Conservation (phyloP, 2,888 invertebrate genomes). For the Macaria notata region DNA sequence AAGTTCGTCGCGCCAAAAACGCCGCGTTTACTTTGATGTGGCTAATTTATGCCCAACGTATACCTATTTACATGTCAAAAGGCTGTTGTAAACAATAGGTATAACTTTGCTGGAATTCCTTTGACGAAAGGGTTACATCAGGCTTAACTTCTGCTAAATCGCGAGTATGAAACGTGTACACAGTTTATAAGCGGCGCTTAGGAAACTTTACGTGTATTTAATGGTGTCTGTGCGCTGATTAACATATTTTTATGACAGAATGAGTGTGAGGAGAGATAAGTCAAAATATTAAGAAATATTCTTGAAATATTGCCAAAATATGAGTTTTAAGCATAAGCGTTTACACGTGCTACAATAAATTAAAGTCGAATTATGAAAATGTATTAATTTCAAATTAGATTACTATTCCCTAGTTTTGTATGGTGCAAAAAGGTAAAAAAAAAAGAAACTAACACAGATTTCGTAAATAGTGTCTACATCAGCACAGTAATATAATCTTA, state of each 20-base stretch:
- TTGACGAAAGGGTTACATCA: conserved; percentile 35
- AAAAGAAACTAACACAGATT: too few relatives aligned
- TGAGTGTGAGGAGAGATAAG: neutral
- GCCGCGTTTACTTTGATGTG: conserved; percentile 36
- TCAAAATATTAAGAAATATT: neutral
- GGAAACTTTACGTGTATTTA: conserved; percentile 13
- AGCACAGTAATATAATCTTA: too few relatives aligned
- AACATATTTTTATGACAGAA: conserved; percentile 8
- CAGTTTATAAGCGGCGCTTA: conserved; percentile 15
- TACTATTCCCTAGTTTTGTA: too few relatives aligned
- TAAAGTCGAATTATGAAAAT: too few relatives aligned
- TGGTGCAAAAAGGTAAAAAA: too few relatives aligned
- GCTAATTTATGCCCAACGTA: conserved; percentile 49
- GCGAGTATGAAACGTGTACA: conserved; percentile 39
- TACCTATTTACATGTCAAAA: conserved; percentile 52
- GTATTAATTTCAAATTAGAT: too few relatives aligned
- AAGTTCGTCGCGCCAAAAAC: conserved; percentile 28
- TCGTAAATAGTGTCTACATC: too few relatives aligned
- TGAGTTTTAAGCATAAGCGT: too few relatives aligned
- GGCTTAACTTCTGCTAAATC: conserved; percentile 38
- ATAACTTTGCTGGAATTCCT: conserved; percentile 46
- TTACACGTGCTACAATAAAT: too few relatives aligned
- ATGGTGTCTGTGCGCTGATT: conserved; percentile 17
- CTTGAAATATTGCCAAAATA: too few relatives aligned
- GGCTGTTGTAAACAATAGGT: conserved; percentile 46